phyloP scores from a whole-genome alignment of 2,113 vertebrate genomes.

The Mobula birostris region DNA sequence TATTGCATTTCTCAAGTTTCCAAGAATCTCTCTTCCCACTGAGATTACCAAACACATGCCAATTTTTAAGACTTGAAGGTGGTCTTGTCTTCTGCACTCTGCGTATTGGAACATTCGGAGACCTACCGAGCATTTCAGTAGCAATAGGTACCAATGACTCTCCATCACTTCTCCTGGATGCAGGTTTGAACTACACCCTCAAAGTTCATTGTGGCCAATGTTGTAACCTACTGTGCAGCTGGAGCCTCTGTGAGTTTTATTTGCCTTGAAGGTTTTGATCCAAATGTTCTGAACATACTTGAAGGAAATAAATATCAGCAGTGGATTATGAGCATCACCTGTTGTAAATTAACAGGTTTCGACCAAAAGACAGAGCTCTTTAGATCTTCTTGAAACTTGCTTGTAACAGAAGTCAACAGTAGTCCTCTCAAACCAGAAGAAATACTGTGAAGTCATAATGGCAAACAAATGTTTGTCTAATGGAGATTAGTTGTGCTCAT shows the following conservation, averaged over 20 bases:
- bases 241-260: background rate
- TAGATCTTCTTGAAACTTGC: background rate
- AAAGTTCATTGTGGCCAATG: background rate
- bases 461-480: background rate
- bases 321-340: background rate
- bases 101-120: background rate
- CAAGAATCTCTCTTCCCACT: background rate
- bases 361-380: background rate
- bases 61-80: background rate
- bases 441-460: background rate
- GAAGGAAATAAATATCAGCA: background rate
- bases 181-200: background rate
- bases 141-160: background rate
- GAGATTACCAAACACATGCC: background rate
- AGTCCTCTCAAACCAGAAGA: background rate
- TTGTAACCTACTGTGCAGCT: constrained; percentile 15
- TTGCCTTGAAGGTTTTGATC: background rate
- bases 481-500: background rate
- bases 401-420: background rate
- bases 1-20: background rate
- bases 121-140: background rate
- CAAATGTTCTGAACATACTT: constrained; percentile 10
- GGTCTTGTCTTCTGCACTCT: background rate
- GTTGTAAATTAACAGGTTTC: background rate
- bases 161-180: background rate